phyloP scores from a whole-genome alignment of 2,888 invertebrate species.

The Diplolepis rosae region DNA sequence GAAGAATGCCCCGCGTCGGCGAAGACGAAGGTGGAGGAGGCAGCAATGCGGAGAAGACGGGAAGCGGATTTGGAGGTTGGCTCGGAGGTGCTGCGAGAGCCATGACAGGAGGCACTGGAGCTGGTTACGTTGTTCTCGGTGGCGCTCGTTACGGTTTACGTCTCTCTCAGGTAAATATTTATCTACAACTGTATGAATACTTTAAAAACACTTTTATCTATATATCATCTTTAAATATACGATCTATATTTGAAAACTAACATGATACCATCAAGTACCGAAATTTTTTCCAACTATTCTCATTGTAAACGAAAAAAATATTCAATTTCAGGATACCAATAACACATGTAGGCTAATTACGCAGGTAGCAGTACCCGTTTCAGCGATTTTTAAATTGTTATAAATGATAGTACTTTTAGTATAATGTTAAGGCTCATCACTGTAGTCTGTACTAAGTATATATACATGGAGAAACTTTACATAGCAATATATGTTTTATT shows the following conservation, averaged over 20 bases:
- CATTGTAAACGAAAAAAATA: too few relatives aligned
- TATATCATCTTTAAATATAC: not conserved
- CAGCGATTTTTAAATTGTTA: too few relatives aligned
- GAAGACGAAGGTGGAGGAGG: slow-evolving; percentile 68
- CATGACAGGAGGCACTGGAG: slow-evolving; percentile 61
- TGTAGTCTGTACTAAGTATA: too few relatives aligned
- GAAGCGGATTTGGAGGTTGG: slow-evolving; percentile 63
- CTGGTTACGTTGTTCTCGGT: slow-evolving; percentile 80
- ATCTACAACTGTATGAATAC: not conserved
- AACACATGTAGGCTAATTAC: too few relatives aligned
- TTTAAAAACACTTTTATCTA: not conserved
- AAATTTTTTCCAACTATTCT: too few relatives aligned
- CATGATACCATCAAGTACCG: too few relatives aligned
- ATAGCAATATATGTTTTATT: too few relatives aligned
- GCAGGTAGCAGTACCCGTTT: too few relatives aligned
- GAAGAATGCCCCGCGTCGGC: slow-evolving; percentile 71
- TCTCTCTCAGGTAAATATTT: slow-evolving; percentile 68
- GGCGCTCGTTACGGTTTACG: slow-evolving; percentile 83
- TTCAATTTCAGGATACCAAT: too few relatives aligned
- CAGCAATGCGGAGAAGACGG: slow-evolving; percentile 52
- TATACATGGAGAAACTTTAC: too few relatives aligned
- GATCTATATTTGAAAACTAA: not conserved
- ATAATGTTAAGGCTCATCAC: too few relatives aligned
- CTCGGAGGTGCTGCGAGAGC: slow-evolving; percentile 66
- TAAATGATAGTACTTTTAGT: too few relatives aligned